Evolutionary conservation across 1,140 invertebrate species (phyloP), one percentile per base, ranked within the genome.

Genomic region (Drosophila yakuba): DNA sequence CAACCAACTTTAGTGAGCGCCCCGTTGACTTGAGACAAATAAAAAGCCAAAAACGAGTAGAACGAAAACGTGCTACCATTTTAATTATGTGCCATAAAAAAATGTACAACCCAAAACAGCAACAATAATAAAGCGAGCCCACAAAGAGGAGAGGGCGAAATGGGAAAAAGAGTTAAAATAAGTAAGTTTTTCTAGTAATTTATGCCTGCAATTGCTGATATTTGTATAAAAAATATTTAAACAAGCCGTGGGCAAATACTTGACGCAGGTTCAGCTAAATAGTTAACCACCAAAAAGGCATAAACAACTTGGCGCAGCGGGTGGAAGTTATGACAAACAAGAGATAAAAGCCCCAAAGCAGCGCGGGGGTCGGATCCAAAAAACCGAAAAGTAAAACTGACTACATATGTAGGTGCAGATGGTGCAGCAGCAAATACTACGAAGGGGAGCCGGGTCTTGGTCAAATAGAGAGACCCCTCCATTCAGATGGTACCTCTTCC

Each of bases 151-250:
- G n/a, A 39, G 48, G 20, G 50, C 71, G 4, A 5, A 43, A 45
- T 23, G 61, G 8, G 8, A 45, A 45, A 48, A 61, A 56, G 56
- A 61, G 44, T 74, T 62, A 10, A 58, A 76, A 41, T 67, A 25
- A 25, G 0, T 20, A 5, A 54, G 54, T 68, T 59, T 78, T 81
- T 64, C 50, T 32, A 51, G 69, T 73, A 83, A 84, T 79, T 84
- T 84, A 84, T 84, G 58, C 28, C 72, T 39, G 83, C 79, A 88
- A 74, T 73, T 88, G 72, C 72, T 74, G 59, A 47, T 88, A 84
- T 88, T 88, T 89, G 77, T 52, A 45, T 71, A 51, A 17, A 28
- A 88, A 88, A 88, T 88, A 88, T 88, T 88, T 89, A 64, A 74
- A 64, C 54, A 78, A 89, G 84, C 44, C 61, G 62, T 64, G 10